phyloP scores from a whole-genome alignment of 2,797 vertebrate genomes.

The Synaphobranchus kaupii region DNA sequence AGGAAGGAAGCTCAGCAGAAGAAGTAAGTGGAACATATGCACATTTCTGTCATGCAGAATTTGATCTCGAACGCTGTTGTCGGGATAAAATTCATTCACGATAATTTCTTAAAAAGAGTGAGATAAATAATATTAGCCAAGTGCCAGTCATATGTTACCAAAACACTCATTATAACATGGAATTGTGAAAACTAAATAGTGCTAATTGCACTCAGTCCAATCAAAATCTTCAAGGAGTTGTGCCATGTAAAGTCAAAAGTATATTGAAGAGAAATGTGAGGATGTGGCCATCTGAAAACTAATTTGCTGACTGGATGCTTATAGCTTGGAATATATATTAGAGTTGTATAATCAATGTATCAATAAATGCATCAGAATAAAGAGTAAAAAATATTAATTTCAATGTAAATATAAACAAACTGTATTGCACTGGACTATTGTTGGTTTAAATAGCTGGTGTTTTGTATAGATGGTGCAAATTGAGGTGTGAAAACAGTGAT shows the following conservation, averaged over 20 bases:
- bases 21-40: slow-evolving; percentile 72
- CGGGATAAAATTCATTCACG: too few species aligned
- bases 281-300: not conserved
- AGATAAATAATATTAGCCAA: not conserved
- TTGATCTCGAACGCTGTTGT: not conserved
- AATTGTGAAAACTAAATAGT: too few species aligned
- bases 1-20: slow-evolving; percentile 82
- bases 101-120: too few species aligned
- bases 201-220: too few species aligned
- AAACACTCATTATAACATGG: not conserved
- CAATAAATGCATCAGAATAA: not conserved
- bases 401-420: not conserved
- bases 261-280: not conserved
- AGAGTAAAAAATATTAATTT: not conserved
- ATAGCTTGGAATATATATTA: not conserved
- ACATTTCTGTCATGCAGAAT: not conserved
- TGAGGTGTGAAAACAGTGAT: not conserved
- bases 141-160: not conserved
- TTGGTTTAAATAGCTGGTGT: not conserved
- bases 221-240: not conserved
- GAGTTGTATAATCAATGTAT: not conserved
- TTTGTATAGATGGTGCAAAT: not conserved
- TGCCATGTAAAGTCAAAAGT: not conserved
- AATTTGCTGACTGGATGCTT: not conserved
- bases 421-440: not conserved